These are phyloP conservation scores for Cataglyphis hispanica DNA, from an alignment of 1,140 invertebrate species.

Conservation along the genomic window DNA sequence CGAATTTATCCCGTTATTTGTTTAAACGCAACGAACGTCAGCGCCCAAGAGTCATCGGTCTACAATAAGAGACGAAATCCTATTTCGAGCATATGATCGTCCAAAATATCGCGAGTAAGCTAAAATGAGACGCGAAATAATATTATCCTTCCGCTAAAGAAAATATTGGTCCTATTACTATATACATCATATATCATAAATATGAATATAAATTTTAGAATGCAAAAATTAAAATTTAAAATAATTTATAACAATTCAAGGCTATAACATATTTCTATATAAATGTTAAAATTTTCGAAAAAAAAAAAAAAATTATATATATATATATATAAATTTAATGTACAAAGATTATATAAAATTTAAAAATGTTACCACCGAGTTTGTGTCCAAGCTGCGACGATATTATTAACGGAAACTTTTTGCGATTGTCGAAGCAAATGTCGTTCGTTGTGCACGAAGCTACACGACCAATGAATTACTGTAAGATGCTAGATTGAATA, in stretches of 20 bases:
- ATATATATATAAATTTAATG: background rate
- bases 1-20: conserved; percentile 53
- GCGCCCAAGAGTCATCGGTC: conserved; percentile 32
- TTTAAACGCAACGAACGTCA: conserved; percentile 53
- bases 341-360: background rate
- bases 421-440: background rate
- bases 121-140: conserved; percentile 28
- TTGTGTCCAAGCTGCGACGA: background rate
- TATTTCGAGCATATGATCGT: conserved; percentile 19
- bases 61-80: conserved; percentile 26
- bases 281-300: background rate
- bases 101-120: conserved; percentile 15
- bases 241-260: background rate
- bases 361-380: background rate
- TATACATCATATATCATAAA: no score
- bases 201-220: background rate
- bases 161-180: background rate
- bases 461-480: conserved; percentile 32
- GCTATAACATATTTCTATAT: background rate
- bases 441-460: background rate
- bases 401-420: conserved; percentile 31
- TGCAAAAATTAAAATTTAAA: background rate
- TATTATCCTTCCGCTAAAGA: conserved; percentile 34
- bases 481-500: conserved; percentile 51
- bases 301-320: no score